Percentiles rank a stretch among this genome's conserved stretches.
phyloP scores from a whole-genome alignment of 2,888 invertebrate genomes.

The Lumbricus terrestris region DNA sequence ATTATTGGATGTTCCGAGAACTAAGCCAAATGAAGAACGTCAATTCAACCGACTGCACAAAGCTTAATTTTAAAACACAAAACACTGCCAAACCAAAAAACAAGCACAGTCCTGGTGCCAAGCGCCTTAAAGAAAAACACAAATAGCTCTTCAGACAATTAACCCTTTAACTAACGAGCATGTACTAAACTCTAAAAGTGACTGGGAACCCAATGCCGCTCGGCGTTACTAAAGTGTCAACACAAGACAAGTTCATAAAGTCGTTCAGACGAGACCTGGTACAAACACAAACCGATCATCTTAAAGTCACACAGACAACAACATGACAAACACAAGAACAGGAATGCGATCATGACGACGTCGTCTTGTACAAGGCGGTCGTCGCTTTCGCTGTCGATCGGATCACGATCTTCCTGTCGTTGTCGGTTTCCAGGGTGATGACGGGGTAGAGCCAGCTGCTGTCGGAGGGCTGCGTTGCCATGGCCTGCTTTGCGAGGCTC shows the following conservation, averaged over 20 bases:
- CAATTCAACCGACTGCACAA: too few species aligned
- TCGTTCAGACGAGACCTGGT: neutral
- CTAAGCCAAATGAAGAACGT: too few species aligned
- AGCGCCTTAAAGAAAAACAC: too few species aligned
- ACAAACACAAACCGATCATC: neutral
- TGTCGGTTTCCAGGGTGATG: conserved; percentile 23
- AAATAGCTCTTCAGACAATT: too few species aligned
- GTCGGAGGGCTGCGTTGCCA: neutral
- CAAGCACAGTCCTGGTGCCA: too few species aligned
- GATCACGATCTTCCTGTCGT: conserved; percentile 22
- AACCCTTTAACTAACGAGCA: too few species aligned
- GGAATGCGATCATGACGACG: neutral
- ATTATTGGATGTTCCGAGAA: too few species aligned
- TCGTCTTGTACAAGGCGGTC: conserved; percentile 18
- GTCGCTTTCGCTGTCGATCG: neutral
- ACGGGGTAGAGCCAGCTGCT: neutral
- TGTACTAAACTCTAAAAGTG: too few species aligned
- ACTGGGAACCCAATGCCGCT: too few species aligned
- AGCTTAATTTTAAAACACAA: too few species aligned
- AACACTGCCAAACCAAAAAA: too few species aligned
- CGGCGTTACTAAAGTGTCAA: too few species aligned
- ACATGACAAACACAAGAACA: neutral
- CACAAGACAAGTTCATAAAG: neutral
- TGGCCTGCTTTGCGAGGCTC: conserved; percentile 12
- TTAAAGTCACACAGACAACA: neutral